Evolutionary conservation across 2,797 vertebrate species (phyloP).

Genomic region (Melanotaenia nigrans): DNA sequence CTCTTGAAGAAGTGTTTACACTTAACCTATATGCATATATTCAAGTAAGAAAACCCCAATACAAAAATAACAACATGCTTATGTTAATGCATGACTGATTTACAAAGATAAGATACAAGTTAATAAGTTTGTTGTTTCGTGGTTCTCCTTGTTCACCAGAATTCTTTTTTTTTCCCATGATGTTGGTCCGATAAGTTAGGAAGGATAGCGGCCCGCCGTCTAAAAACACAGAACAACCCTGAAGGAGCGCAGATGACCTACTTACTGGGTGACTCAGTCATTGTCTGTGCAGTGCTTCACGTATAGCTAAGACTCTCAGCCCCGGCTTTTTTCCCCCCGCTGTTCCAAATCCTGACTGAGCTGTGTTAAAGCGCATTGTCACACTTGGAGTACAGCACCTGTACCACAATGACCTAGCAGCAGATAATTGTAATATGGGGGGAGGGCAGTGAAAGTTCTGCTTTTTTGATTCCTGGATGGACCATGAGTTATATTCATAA

Average conservation of each 20-base stretch:
- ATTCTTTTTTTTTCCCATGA: background rate
- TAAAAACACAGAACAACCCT: slow-evolving; percentile 20
- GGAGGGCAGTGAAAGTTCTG: slow-evolving; percentile 18
- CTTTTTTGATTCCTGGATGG: background rate
- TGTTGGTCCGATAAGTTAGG: background rate
- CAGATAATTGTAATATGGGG: background rate
- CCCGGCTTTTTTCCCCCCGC: slow-evolving; percentile 24
- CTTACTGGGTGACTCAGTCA: slow-evolving; percentile 39
- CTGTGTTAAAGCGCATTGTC: slow-evolving; percentile 52
- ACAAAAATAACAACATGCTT: too few relatives aligned
- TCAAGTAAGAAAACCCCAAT: too few relatives aligned
- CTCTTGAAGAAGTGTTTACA: background rate
- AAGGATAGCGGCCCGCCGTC: background rate
- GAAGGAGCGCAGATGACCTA: slow-evolving; percentile 53
- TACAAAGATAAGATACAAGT: background rate
- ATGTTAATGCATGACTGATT: too few relatives aligned
- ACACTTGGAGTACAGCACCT: slow-evolving; percentile 41
- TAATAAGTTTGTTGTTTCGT: background rate
- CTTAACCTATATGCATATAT: background rate
- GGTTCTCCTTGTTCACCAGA: background rate
- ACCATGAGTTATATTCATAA: background rate
- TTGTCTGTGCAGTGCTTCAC: slow-evolving; percentile 11
- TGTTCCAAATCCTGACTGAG: slow-evolving; percentile 45
- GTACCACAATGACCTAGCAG: slow-evolving; percentile 1
- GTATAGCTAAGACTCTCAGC: slow-evolving; percentile 20